A percentile compares a stretch with the other conserved stretches of the same genome.
These are phyloP conservation scores for Ptychodera flava DNA, from an alignment of 35 echinoderm and acorn worm species.

Conservation along the genomic window DNA sequence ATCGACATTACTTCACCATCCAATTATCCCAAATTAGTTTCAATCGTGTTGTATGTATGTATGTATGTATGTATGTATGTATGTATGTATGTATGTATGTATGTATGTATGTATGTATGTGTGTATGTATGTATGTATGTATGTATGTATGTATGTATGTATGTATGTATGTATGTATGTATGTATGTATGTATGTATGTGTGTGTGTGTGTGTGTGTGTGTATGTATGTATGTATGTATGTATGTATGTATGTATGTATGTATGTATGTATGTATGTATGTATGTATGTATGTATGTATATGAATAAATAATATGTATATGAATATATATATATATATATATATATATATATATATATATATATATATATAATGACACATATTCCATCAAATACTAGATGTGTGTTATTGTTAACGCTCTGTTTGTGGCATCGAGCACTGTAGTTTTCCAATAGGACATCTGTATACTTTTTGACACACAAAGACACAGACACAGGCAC, in stretches of 20 bases:
- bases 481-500: too few relatives aligned
- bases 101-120: neutral
- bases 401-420: too few relatives aligned
- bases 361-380: neutral
- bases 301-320: neutral
- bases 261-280: constrained; percentile 2
- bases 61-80: constrained; percentile 2
- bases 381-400: too few relatives aligned
- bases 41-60: neutral
- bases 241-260: neutral
- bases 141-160: neutral
- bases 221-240: neutral
- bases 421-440: too few relatives aligned
- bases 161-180: neutral
- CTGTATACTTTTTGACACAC: too few relatives aligned
- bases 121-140: neutral
- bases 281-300: constrained; percentile 2
- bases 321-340: neutral
- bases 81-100: constrained; percentile 2
- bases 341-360: constrained; percentile 3
- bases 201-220: neutral
- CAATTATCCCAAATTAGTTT: too few relatives aligned
- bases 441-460: too few relatives aligned
- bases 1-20: too few relatives aligned
- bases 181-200: neutral